phyloP scores from a whole-genome alignment of 2,888 invertebrate genomes.

The Protula sp. region DNA sequence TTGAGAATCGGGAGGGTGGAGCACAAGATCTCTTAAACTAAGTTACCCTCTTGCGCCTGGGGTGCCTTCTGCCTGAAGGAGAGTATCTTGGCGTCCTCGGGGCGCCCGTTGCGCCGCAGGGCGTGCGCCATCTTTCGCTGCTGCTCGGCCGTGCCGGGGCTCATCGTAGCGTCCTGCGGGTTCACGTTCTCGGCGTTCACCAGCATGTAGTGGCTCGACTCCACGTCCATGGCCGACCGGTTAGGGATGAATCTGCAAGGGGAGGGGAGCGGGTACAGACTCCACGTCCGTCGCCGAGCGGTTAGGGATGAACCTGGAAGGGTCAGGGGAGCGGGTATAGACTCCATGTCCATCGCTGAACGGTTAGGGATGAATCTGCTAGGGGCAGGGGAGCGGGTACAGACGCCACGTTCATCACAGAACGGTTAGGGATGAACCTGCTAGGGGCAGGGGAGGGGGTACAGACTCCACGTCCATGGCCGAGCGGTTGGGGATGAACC shows the following conservation, averaged over 20 bases:
- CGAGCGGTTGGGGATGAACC: conserved; percentile 84
- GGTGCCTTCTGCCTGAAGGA: conserved; percentile 84
- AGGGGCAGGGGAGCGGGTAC: too few species aligned
- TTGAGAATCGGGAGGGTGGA: too few species aligned
- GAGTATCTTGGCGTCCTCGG: conserved; percentile 64
- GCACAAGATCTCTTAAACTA: too few species aligned
- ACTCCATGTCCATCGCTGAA: conserved; percentile 79
- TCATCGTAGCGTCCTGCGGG: conserved; percentile 10
- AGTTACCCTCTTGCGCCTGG: conserved; percentile 67
- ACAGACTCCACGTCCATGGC: conserved; percentile 85
- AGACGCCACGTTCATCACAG: too few species aligned
- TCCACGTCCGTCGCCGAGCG: too few species aligned
- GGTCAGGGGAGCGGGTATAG: too few species aligned
- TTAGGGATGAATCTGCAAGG: conserved; percentile 78
- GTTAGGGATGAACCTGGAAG: conserved; percentile 80
- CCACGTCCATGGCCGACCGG: conserved; percentile 79
- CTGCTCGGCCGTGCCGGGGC: conserved; percentile 26
- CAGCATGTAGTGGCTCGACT: conserved; percentile 70
- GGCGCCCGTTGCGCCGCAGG: conserved; percentile 28
- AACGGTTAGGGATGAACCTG: too few species aligned
- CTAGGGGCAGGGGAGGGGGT: too few species aligned
- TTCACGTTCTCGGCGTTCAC: conserved; percentile 35
- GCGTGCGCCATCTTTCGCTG: conserved; percentile 34
- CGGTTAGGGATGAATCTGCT: conserved; percentile 86
- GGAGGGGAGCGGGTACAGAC: too few species aligned